These are phyloP conservation scores for Serranus cabrilla DNA, from an alignment of 2,797 vertebrate species.

Conservation along the genomic window DNA sequence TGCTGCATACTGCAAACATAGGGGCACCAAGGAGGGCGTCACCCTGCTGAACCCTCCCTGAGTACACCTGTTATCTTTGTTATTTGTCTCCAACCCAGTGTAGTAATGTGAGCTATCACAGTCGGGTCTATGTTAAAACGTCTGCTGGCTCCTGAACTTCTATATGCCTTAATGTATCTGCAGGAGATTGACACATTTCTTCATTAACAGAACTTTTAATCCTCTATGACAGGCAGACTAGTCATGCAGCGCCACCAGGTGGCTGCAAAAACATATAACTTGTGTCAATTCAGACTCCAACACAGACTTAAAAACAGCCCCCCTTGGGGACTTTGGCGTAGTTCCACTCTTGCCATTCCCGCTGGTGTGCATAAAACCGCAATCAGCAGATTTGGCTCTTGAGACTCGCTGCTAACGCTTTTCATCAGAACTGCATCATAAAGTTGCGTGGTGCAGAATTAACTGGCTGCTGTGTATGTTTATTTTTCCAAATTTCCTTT, in stretches of 20 bases:
- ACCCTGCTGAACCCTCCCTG: no score
- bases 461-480: conserved; percentile 53
- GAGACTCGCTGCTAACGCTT: conserved; percentile 40
- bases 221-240: background rate
- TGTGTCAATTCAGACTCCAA: background rate
- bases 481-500: conserved; percentile 61
- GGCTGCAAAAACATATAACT: background rate
- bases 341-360: conserved; percentile 24
- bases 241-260: conserved; percentile 3
- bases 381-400: conserved; percentile 52
- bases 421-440: conserved; percentile 50
- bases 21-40: no score
- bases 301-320: background rate
- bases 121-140: background rate
- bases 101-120: background rate
- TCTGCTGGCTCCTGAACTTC: conserved; percentile 13
- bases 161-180: background rate
- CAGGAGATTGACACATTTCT: background rate
- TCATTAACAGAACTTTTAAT: background rate
- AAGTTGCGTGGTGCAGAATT: conserved; percentile 32
- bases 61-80: no score
- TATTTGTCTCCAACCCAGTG: background rate
- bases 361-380: conserved; percentile 45
- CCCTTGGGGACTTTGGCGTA: background rate
- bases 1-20: no score